These are phyloP conservation scores for Plagodis dolabraria DNA, from an alignment of 2,888 invertebrate genomes.

Conservation along the genomic window DNA sequence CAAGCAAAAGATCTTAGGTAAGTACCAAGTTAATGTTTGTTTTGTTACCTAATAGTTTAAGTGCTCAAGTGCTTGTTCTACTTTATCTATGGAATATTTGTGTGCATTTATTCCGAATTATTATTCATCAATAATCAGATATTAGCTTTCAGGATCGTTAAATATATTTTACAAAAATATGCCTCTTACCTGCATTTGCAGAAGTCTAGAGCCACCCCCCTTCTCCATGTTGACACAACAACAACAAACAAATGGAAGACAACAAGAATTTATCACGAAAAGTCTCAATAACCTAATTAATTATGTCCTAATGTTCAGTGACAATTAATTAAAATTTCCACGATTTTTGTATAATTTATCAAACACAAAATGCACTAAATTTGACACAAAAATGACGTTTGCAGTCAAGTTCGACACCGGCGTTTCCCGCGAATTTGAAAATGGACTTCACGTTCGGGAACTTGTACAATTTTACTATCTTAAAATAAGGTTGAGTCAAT, in stretches of 20 bases:
- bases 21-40: too few relatives aligned
- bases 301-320: slow-evolving; percentile 17
- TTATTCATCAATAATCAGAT: too few relatives aligned
- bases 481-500: slow-evolving; percentile 17
- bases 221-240: slow-evolving; percentile 65
- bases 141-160: too few relatives aligned
- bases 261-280: slow-evolving; percentile 40
- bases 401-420: slow-evolving; percentile 21
- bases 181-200: slow-evolving; percentile 76
- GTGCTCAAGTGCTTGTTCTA: too few relatives aligned
- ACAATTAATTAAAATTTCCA: slow-evolving; percentile 41
- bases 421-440: slow-evolving; percentile 49
- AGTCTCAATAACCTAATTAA: slow-evolving; percentile 30
- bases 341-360: slow-evolving; percentile 60
- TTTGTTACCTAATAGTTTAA: too few relatives aligned
- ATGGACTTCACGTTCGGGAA: slow-evolving; percentile 39
- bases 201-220: slow-evolving; percentile 67
- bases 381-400: slow-evolving; percentile 62
- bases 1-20: too few relatives aligned
- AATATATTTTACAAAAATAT: background rate
- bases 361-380: slow-evolving; percentile 60
- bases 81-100: too few relatives aligned
- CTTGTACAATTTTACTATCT: slow-evolving; percentile 12
- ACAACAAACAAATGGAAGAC: slow-evolving; percentile 56
- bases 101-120: too few relatives aligned